These are phyloP conservation scores for Siniperca undulata DNA, from an alignment of 2,797 vertebrate genomes.

Conservation along the genomic window DNA sequence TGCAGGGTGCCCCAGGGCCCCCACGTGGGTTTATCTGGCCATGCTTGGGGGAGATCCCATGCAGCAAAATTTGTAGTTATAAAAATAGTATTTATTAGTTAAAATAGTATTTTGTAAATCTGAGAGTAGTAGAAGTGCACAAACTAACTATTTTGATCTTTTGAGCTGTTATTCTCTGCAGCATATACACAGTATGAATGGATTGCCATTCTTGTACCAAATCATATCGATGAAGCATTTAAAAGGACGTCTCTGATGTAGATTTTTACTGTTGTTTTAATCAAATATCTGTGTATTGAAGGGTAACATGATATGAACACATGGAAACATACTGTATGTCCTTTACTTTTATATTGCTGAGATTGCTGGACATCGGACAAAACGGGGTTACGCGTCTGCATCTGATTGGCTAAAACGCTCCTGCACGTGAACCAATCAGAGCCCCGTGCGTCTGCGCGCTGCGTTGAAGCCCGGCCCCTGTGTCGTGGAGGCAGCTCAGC, in stretches of 20 bases:
- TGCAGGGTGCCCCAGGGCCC: background rate
- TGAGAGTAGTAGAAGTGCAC: background rate
- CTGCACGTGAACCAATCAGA: conserved; percentile 54
- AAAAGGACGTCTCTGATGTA: background rate
- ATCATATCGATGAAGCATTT: background rate
- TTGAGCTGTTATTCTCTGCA: background rate
- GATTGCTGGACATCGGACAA: background rate
- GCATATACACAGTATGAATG: background rate
- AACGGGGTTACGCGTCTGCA: conserved; percentile 62
- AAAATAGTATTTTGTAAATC: background rate
- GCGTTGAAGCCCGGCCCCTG: background rate
- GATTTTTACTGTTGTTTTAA: background rate
- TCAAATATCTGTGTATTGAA: background rate
- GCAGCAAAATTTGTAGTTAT: too few species aligned
- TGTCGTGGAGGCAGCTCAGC: background rate
- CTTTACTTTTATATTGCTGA: too few species aligned
- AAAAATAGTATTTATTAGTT: background rate
- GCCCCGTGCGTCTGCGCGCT: conserved; percentile 20
- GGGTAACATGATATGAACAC: background rate
- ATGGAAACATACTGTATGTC: background rate
- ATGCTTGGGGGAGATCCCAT: too few species aligned
- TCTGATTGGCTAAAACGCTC: conserved; percentile 57
- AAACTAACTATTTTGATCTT: background rate
- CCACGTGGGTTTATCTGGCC: too few species aligned
- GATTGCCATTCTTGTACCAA: background rate